Conservation (phyloP, 2,888 invertebrate genomes). For the Caenorhabditis macrosperma region DNA sequence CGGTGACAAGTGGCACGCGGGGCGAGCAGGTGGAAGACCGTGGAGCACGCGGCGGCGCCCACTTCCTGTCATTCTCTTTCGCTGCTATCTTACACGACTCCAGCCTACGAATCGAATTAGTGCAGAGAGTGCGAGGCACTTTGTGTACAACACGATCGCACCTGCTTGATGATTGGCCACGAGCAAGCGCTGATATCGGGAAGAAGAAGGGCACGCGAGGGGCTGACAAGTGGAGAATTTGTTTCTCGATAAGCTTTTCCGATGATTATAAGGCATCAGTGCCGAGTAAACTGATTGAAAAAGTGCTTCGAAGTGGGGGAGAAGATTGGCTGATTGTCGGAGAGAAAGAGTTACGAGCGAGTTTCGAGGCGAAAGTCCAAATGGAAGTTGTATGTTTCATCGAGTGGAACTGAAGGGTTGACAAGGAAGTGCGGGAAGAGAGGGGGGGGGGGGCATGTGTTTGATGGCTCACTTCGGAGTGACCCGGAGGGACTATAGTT, state of each 20-base stretch:
- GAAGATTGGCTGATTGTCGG: constrained; percentile 5
- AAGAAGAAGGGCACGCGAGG: not conserved
- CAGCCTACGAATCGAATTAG: constrained; percentile 18
- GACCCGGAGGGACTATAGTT: no score
- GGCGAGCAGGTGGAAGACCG: not conserved
- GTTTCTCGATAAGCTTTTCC: constrained; percentile 34
- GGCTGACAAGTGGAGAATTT: constrained; percentile 16
- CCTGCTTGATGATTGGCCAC: constrained; percentile 37
- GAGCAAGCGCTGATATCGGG: not conserved
- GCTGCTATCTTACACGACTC: not conserved
- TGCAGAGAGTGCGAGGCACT: constrained; percentile 32
- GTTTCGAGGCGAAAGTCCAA: not conserved
- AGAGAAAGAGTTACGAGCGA: constrained; percentile 8
- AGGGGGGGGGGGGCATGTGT: no score
- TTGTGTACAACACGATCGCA: constrained; percentile 22
- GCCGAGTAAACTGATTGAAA: constrained; percentile 28
- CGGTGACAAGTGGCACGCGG: not conserved
- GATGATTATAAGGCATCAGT: constrained; percentile 38
- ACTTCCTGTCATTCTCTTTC: not conserved
- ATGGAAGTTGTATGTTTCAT: not conserved
- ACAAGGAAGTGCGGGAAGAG: not conserved
- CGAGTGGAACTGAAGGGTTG: not conserved
- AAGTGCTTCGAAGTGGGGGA: constrained; percentile 21
- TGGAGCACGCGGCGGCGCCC: not conserved
- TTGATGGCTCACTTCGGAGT: no score